Evolutionary conservation across 2,797 vertebrate species (phyloP), one percentile per base, ranked within the genome.

Genomic region (Natrix natrix): DNA sequence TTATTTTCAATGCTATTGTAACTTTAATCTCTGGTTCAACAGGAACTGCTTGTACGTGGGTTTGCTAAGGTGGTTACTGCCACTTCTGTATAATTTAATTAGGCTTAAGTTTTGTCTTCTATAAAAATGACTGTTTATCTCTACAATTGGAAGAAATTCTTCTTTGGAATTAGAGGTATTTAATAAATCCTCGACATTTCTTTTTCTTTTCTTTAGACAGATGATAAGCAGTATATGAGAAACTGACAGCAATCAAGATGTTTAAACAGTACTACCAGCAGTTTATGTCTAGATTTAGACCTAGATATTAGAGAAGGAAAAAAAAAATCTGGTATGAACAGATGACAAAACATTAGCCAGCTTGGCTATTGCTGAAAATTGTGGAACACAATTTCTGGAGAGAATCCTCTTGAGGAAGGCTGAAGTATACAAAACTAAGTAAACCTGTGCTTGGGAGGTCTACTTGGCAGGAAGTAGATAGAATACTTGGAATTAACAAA

Each of bases 251-350:
- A 61, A 55, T 78, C 94, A 59, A 83, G 78, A 63, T 63, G 24
- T 69, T 43, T 93, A 48, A 92, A 66, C 37, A 55, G 90, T 56
- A 28, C 28, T 87, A 93, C 94, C 93, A 16, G 83, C n/a, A 89
- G 89, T 69, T 92, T 95, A 89, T 94, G 57, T 87, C 89, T 95
- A 55, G 55, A 24, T 78, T 89, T 83, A 87, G 11, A 87, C 28
- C 43, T 16, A 59, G 26, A 11, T 92, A 13, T 88, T 83, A 54
- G 59, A 60, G 56, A 43, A 48, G 16, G 24, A 52, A 89, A 89
- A 89, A 89, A 24, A 69, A 92, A 89, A 89, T 54, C 20, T 60
- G 17, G 11, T 74, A 6, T 14, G 32, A 63, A 26, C 61, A 92
- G 55, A 52, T 20, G n/a, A 88, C 55, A 55, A 92, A 88, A 48